Evolutionary conservation across 2,888 invertebrate genomes (phyloP).

Genomic region (Orthosia cruda): DNA sequence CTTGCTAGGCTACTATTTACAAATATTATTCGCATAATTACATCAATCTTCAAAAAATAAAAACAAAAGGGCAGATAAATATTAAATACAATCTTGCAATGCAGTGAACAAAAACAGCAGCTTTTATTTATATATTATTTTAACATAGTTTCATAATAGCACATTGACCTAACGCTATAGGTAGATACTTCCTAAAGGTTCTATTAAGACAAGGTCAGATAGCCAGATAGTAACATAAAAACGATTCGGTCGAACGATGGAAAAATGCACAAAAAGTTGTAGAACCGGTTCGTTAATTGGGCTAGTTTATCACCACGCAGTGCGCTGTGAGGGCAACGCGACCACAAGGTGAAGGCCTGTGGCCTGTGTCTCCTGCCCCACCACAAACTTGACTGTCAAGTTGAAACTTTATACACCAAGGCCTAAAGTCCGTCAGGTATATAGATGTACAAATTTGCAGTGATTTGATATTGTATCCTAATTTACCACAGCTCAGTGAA

Average conservation of each 20-base stretch:
- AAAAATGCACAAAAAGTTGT: constrained; percentile 57
- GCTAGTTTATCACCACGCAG: constrained; percentile 13
- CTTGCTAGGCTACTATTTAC: too few species aligned
- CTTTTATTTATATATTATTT: neutral
- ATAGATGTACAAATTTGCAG: neutral
- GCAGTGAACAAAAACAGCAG: neutral
- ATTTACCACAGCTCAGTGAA: constrained; percentile 6
- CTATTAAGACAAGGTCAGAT: constrained; percentile 18
- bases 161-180: constrained; percentile 12
- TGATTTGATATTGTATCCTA: constrained; percentile 12
- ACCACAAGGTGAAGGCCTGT: constrained; percentile 37
- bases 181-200: neutral
- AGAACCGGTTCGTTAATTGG: constrained; percentile 62
- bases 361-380: neutral
- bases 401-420: constrained; percentile 26
- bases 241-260: constrained; percentile 23
- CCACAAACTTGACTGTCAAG: constrained; percentile 1
- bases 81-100: neutral
- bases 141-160: constrained; percentile 12
- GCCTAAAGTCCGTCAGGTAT: neutral
- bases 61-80: too few species aligned
- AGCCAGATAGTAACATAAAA: constrained; percentile 11
- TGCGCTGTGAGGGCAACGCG: neutral
- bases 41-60: too few species aligned
- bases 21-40: too few species aligned